Evolutionary conservation across 2,113 vertebrate species (phyloP).

Genomic region (Brienomyrus brachyistius): DNA sequence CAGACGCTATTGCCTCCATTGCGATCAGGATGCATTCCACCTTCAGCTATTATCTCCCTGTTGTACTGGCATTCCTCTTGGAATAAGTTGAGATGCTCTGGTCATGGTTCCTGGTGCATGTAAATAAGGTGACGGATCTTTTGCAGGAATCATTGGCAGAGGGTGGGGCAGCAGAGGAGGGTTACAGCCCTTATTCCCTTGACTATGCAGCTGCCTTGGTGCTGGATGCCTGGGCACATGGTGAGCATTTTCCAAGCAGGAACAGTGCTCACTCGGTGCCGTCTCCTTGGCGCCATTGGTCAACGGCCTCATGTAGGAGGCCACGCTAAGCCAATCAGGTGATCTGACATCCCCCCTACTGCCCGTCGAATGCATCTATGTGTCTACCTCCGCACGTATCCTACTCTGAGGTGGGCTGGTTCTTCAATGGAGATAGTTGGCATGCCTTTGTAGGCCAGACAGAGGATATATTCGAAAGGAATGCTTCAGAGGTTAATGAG

Average conservation of each 20-base stretch:
- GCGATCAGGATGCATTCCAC: not conserved
- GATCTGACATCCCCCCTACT: conserved; percentile 34
- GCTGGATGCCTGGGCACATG: conserved; percentile 27
- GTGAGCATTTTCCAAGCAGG: not conserved
- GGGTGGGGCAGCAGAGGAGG: conserved; percentile 24
- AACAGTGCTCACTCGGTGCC: conserved; percentile 16
- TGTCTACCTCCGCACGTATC: conserved; percentile 26
- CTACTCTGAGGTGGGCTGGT: not conserved
- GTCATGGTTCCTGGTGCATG: not conserved
- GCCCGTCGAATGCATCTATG: conserved; percentile 38
- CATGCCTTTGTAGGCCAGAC: not conserved
- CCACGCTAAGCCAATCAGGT: conserved; percentile 41
- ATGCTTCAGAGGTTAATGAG: not conserved
- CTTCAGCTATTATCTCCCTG: not conserved
- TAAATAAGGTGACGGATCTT: not conserved
- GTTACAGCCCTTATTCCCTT: conserved; percentile 6
- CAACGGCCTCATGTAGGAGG: conserved; percentile 23
- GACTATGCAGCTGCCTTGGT: conserved; percentile 39
- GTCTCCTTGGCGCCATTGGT: conserved; percentile 24
- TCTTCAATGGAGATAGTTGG: not conserved
- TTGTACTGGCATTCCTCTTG: not conserved
- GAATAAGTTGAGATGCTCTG: not conserved
- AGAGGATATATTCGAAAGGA: not conserved
- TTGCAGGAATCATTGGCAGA: not conserved
- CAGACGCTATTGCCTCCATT: not conserved